These are phyloP conservation scores for Lordiphosa andalusiaca DNA, from an alignment of 2,888 invertebrate species.

Conservation along the genomic window DNA sequence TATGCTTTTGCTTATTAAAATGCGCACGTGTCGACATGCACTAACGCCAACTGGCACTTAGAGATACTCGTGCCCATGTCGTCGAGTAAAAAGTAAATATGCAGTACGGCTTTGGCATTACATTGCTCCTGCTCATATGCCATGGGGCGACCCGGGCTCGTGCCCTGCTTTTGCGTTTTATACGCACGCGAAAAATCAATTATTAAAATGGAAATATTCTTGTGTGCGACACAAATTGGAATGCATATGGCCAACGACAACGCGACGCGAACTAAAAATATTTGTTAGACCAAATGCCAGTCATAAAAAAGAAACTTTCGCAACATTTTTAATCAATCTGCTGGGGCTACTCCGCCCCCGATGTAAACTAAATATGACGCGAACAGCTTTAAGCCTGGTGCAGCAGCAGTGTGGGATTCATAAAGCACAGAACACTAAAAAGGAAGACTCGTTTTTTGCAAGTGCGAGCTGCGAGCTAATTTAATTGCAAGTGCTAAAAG, in stretches of 20 bases:
- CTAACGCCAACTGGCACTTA: constrained; percentile 54
- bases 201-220: constrained; percentile 65
- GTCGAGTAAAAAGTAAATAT: constrained; percentile 30
- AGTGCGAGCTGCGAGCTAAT: constrained; percentile 43
- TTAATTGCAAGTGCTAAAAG: constrained; percentile 60
- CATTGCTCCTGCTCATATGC: constrained; percentile 59
- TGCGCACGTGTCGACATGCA: constrained; percentile 64
- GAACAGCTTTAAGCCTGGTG: constrained; percentile 42
- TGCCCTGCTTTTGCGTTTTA: constrained; percentile 11
- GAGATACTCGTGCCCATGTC: constrained; percentile 34
- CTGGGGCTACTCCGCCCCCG: constrained; percentile 11
- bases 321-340: constrained; percentile 66
- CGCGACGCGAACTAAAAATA: constrained; percentile 47
- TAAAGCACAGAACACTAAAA: constrained; percentile 23
- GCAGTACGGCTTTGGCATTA: constrained; percentile 30
- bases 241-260: constrained; percentile 54
- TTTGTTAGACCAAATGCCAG: constrained; percentile 41
- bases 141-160: constrained; percentile 11
- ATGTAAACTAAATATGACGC: constrained; percentile 44
- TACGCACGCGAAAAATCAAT: constrained; percentile 70
- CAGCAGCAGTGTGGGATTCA: constrained; percentile 20
- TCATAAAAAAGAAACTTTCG: constrained; percentile 29
- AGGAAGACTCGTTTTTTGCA: constrained; percentile 9
- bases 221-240: constrained; percentile 42
- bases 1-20: constrained; percentile 54